These are phyloP conservation scores for Acanthoscelides obtectus DNA, from an alignment of 2,888 invertebrate species.

Conservation along the genomic window DNA sequence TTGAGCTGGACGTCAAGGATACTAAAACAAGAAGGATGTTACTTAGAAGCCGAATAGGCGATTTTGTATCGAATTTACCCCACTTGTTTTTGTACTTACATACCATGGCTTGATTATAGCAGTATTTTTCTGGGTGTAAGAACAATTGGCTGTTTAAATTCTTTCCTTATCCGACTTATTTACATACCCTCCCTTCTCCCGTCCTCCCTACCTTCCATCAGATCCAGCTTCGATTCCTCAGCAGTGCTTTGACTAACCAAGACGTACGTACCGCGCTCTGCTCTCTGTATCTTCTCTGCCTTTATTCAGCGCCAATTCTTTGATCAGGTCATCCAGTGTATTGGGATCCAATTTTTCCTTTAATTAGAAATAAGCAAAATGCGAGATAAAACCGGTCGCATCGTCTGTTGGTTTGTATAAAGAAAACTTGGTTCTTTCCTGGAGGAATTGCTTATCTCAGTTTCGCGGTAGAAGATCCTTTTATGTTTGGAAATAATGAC, in stretches of 20 bases:
- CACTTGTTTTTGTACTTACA: too few relatives aligned
- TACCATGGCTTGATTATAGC: too few relatives aligned
- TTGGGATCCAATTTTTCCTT: conserved; percentile 12
- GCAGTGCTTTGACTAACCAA: not conserved
- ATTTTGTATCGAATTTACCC: too few relatives aligned
- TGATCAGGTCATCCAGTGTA: conserved; percentile 12
- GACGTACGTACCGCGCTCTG: not conserved
- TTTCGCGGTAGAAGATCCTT: not conserved
- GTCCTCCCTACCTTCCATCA: not conserved
- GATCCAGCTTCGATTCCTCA: conserved; percentile 1
- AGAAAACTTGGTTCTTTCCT: not conserved
- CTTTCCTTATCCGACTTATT: conserved; percentile 44
- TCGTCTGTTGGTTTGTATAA: conserved; percentile 1
- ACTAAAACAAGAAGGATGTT: too few relatives aligned
- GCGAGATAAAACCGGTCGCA: not conserved
- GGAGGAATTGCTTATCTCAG: not conserved
- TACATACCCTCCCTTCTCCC: conserved; percentile 35
- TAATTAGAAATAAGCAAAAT: conserved; percentile 14
- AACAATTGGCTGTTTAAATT: conserved; percentile 44
- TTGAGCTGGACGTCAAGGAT: too few relatives aligned
- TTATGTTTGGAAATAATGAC: not conserved
- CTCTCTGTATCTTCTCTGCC: conserved; percentile 9
- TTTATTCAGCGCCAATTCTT: conserved; percentile 16
- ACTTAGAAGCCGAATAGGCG: too few relatives aligned
- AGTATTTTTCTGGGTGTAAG: conserved; percentile 31